A percentile compares a stretch with the other conserved stretches of the same genome.
Conservation (phyloP, 2,888 invertebrate species). For the Cartodere bifasciata region DNA sequence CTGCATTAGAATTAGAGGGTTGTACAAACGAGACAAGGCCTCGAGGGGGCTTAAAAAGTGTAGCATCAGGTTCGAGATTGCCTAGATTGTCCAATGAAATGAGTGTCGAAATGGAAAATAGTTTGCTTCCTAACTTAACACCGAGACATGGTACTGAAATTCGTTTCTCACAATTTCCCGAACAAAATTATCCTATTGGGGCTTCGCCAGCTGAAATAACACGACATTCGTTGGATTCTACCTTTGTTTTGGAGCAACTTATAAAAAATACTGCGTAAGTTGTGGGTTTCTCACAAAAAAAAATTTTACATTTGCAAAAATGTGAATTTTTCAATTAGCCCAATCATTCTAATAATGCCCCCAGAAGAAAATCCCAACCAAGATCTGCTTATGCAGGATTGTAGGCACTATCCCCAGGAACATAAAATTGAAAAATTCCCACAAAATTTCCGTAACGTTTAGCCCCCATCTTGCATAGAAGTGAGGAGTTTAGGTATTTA, state of each 20-base stretch:
- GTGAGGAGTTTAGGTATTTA: too few species aligned
- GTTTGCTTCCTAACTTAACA: constrained; percentile 70
- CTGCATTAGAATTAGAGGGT: constrained; percentile 67
- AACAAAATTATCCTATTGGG: constrained; percentile 61
- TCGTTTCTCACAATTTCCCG: constrained; percentile 64
- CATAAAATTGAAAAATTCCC: too few species aligned
- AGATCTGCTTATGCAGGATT: too few species aligned
- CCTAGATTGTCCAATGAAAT: constrained; percentile 37
- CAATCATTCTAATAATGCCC: too few species aligned
- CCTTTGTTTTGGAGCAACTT: constrained; percentile 54
- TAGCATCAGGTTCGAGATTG: constrained; percentile 23
- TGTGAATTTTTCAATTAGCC: too few species aligned
- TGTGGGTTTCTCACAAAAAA: too few species aligned
- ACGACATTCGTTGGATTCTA: constrained; percentile 70
- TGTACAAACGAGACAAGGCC: constrained; percentile 59
- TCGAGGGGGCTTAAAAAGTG: constrained; percentile 37
- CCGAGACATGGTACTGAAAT: constrained; percentile 70
- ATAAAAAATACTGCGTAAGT: constrained; percentile 44
- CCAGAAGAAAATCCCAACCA: too few species aligned
- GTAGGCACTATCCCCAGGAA: too few species aligned
- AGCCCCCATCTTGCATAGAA: too few species aligned
- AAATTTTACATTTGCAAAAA: too few species aligned
- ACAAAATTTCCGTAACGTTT: too few species aligned
- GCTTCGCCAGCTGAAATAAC: constrained; percentile 76
- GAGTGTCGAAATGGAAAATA: constrained; percentile 50